phyloP scores from a whole-genome alignment of 2,888 invertebrate species.

The Drosophila colorata region DNA sequence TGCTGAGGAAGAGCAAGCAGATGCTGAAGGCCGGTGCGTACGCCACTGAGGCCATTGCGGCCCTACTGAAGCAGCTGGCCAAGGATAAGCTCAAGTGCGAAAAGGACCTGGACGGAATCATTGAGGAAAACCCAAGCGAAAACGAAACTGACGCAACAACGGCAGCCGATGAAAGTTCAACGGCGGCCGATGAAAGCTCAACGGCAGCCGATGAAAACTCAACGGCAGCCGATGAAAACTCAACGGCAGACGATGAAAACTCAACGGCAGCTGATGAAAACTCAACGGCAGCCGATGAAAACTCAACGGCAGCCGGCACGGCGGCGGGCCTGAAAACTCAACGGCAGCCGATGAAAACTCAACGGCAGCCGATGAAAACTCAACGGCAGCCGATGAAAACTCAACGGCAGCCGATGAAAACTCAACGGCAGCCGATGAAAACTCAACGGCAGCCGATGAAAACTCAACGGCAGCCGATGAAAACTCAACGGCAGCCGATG shows the following conservation, averaged over 20 bases:
- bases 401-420: background rate
- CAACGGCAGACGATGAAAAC: background rate
- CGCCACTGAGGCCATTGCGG: background rate
- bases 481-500: constrained; percentile 1
- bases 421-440: background rate
- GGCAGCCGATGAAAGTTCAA: background rate
- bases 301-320: background rate
- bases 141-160: background rate
- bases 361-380: background rate
- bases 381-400: background rate
- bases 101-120: constrained; percentile 10
- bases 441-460: background rate
- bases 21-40: background rate
- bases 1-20: background rate
- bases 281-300: background rate
- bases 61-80: background rate
- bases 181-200: background rate
- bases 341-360: too few species aligned
- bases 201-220: background rate
- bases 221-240: background rate
- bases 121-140: background rate
- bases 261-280: constrained; percentile 21
- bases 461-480: background rate
- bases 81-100: constrained; percentile 12
- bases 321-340: background rate